These are phyloP conservation scores for Idaea dimidiata DNA, from an alignment of 2,888 invertebrate genomes.

Conservation along the genomic window DNA sequence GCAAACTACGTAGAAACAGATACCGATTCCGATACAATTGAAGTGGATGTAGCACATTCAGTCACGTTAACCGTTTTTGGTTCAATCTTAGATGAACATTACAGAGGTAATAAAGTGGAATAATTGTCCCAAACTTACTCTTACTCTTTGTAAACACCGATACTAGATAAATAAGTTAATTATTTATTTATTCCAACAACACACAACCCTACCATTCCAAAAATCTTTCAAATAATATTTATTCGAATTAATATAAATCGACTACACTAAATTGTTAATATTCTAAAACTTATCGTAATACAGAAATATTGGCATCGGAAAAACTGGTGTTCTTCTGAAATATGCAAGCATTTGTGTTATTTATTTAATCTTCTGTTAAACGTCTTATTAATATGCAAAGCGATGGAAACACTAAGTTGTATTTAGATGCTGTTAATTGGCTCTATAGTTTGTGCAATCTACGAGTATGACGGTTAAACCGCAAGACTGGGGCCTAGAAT, in stretches of 20 bases:
- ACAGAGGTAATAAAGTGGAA: too few species aligned
- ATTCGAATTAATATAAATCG: too few species aligned
- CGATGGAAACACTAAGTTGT: constrained; percentile 45
- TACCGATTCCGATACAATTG: constrained; percentile 26
- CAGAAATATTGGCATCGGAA: constrained; percentile 27
- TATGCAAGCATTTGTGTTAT: constrained; percentile 35
- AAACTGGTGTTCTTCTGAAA: constrained; percentile 17
- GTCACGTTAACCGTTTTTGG: constrained; percentile 10
- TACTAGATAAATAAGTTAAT: too few species aligned
- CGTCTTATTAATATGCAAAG: constrained; percentile 52
- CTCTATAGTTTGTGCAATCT: constrained; percentile 44
- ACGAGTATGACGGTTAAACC: constrained; percentile 25
- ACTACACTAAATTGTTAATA: too few species aligned
- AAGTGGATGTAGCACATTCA: constrained; percentile 28
- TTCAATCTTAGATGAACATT: too few species aligned
- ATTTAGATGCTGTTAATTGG: constrained; percentile 41
- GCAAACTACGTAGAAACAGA: constrained; percentile 22
- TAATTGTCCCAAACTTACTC: too few species aligned
- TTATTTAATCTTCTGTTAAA: constrained; percentile 50
- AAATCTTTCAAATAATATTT: too few species aligned
- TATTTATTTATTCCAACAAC: too few species aligned
- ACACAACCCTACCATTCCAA: too few species aligned
- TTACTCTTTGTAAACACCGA: too few species aligned
- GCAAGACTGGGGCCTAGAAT: constrained; percentile 15
- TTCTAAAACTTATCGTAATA: too few species aligned